Evolutionary conservation across 2,113 vertebrate genomes (phyloP), one percentile per base, ranked within the genome.

Genomic region (Vicugna pacos): DNA sequence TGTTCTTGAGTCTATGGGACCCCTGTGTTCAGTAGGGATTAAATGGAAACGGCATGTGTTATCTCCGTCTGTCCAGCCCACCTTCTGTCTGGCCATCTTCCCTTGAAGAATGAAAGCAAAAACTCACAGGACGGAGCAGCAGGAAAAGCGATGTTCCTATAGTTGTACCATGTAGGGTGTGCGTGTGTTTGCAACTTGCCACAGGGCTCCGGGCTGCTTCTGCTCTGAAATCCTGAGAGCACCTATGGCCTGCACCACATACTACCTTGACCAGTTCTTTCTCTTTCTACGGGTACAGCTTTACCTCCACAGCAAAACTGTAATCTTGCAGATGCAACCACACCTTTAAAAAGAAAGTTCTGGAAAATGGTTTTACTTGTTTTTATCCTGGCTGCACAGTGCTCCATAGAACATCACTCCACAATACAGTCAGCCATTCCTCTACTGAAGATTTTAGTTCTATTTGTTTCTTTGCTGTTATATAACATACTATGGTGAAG

Each of bases 291-390:
- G 6, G 42, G n/a, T 54, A 46, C 2, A 64, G 22, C 19, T 90
- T 90, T 38, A 60, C 24, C 10, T 26, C 64, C 17, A 73, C 15
- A 20, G 62, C 73, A 73, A 82, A 93, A 87, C 17, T 50, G 30
- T 6, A 48, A 54, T 75, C 20, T 42, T 70, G 14, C 8, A 82
- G 35, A 32, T 32, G 60, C 28, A 17, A 76, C 4, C 9, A 26
- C 42, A 54, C 48, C 76, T 83, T 96, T 82, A 19, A 77, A 85
- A 77, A 77, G 32, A 54, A 80, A 64, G 60, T 58, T 50, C 32
- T 12, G 12, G 75, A 69, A 95, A 76, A 28, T 32, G 58, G 3
- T 35, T 15, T 50, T n/a, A 30, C 65, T 46, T 92, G 13, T 58
- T 76, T 92, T 80, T 65, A 7, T 77, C 38, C 32, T 3, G 28